A percentile compares a stretch with the other conserved stretches of the same genome.
Conservation (phyloP, 2,797 vertebrate genomes). For the Danionella dracula region DNA sequence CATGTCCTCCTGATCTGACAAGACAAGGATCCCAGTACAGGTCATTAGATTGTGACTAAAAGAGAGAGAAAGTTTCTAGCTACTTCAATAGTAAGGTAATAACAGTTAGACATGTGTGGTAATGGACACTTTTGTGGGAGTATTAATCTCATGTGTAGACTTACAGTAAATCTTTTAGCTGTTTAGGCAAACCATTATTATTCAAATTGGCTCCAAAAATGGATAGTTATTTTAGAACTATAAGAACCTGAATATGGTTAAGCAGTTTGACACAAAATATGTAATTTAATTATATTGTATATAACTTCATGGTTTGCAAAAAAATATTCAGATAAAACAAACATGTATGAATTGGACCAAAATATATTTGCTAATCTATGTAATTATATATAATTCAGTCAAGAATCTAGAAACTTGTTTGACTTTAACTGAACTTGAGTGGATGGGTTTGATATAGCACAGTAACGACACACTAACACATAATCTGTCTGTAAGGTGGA, state of each 20-base stretch:
- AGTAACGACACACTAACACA: background rate
- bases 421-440: background rate
- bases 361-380: too few relatives aligned
- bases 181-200: conserved; percentile 15
- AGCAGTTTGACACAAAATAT: too few relatives aligned
- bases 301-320: too few relatives aligned
- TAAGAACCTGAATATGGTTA: too few relatives aligned
- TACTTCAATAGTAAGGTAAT: too few relatives aligned
- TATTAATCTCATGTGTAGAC: conserved; percentile 18
- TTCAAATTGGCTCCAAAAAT: too few relatives aligned
- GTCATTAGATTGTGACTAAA: conserved; percentile 29
- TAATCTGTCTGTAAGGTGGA: background rate
- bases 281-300: too few relatives aligned
- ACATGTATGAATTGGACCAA: too few relatives aligned
- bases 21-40: conserved; percentile 8
- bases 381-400: too few relatives aligned
- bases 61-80: background rate
- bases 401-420: too few relatives aligned
- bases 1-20: conserved; percentile 19
- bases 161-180: conserved; percentile 21
- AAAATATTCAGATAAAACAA: too few relatives aligned
- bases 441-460: background rate
- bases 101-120: conserved; percentile 7
- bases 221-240: too few relatives aligned
- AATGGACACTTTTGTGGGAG: conserved; percentile 26